These are phyloP conservation scores for Meghimatium bilineatum DNA, from an alignment of 2,888 invertebrate genomes.

Conservation along the genomic window DNA sequence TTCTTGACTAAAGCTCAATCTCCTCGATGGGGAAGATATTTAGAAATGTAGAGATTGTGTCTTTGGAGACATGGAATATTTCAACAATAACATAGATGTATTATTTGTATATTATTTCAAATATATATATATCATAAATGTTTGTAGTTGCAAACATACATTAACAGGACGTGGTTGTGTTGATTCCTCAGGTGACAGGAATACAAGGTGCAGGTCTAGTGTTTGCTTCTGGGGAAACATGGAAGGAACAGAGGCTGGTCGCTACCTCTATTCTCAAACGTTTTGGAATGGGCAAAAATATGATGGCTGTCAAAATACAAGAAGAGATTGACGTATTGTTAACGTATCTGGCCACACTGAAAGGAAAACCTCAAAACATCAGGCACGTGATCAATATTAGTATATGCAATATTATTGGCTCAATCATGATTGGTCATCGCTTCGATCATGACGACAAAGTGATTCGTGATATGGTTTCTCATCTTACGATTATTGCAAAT, in stretches of 20 bases:
- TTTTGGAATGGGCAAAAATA: not conserved
- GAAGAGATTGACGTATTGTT: not conserved
- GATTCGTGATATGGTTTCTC: not conserved
- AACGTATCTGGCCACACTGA: not conserved
- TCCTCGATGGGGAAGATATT: too few species aligned
- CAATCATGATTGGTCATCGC: not conserved
- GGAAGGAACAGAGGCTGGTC: not conserved
- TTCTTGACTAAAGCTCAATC: too few species aligned
- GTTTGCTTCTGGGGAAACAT: not conserved
- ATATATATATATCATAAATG: too few species aligned
- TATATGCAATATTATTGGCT: slow-evolving; percentile 7
- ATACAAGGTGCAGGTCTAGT: not conserved
- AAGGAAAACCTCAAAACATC: not conserved
- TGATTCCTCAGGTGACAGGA: slow-evolving; percentile 13
- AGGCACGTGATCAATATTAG: not conserved
- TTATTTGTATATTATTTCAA: too few species aligned
- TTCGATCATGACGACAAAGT: slow-evolving; percentile 20
- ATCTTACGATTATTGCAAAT: not conserved
- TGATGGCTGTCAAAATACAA: not conserved
- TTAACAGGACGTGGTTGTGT: too few species aligned
- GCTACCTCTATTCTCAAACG: not conserved
- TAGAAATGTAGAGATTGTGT: too few species aligned
- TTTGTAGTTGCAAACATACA: too few species aligned
- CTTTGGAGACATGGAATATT: too few species aligned
- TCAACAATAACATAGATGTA: too few species aligned